Percentiles rank a stretch among this genome's conserved stretches.
Evolutionary conservation across 2,888 invertebrate genomes (phyloP).

Genomic region (Scaptomyza cyrtandrae): DNA sequence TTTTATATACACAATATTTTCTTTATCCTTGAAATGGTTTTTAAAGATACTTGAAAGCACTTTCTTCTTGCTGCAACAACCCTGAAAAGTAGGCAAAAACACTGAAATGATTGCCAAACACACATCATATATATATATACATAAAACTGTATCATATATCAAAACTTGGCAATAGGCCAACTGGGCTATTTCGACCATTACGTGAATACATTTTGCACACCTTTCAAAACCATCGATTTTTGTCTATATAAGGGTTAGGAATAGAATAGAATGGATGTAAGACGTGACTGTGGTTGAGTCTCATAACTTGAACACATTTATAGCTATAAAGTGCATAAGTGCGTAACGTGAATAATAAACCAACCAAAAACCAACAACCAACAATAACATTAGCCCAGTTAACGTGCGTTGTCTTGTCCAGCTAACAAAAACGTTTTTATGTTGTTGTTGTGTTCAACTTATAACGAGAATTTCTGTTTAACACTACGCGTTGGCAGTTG

Average conservation of each 20-base stretch:
- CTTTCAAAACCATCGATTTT: conserved; percentile 59
- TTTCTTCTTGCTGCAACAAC: conserved; percentile 19
- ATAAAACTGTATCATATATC: background rate
- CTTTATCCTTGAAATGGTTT: background rate
- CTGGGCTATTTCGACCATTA: conserved; percentile 61
- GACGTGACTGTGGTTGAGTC: conserved; percentile 49
- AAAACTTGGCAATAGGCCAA: conserved; percentile 61
- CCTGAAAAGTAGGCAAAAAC: conserved; percentile 63
- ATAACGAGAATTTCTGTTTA: conserved; percentile 29
- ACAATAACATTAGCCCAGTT: conserved; percentile 28
- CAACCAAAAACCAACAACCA: background rate
- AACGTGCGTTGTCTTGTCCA: conserved; percentile 3
- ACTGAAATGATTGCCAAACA: background rate
- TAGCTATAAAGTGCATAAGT: conserved; percentile 24
- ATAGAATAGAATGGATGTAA: conserved; percentile 12
- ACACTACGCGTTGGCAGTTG: conserved; percentile 48
- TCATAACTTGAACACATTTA: background rate
- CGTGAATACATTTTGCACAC: conserved; percentile 33
- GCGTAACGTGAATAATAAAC: conserved; percentile 11
- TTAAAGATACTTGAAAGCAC: background rate
- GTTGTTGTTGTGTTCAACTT: background rate
- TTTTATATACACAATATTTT: background rate
- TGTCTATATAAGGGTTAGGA: conserved; percentile 5
- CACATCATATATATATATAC: background rate
- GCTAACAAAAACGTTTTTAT: background rate